Evolutionary conservation across 92 coral and sea anemone genomes (phyloP), one percentile per base, ranked within the genome.

Genomic region (Galaxea fascicularis): DNA sequence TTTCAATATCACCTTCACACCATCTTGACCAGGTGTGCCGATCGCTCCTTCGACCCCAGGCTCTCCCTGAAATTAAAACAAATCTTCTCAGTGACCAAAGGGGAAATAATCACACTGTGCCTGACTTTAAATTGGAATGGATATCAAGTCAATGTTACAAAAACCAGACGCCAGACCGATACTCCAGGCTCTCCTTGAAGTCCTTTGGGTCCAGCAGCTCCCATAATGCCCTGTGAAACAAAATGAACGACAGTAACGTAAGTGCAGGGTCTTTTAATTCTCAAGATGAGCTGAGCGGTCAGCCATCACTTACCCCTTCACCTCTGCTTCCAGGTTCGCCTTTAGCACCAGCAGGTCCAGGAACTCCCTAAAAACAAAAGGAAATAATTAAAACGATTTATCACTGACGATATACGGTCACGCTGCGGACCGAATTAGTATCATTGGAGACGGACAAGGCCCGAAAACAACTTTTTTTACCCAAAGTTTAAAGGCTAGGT

Each of bases 241-340:
- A 46, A 21, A 20, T 52, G 5, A 39, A 85, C 27, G 49, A 46
- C 8, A 18, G 8, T 25, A 14, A 15, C 14, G 4, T 70, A 16
- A 63, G 11, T n/a, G 31, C 25, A 31, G 31, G 28, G 35, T 15
- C 35, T 25, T 4, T 22, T 63, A 47, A 24, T 35, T 57, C 1
- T 21, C 58, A 62, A 22, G 7, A n/a, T 35, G 8, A 21, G 29
- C 5, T 60, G 25, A 80, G 21, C 44, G 9, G n/a, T 10, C 69
- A 75, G 27, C 29, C 52, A 26, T 30, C 31, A 53, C 90, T 74
- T 1, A 91, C 95, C 92, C 69, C 71, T 63, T 69, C 62, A 1
- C 95, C 95, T 68, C 86, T 71, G 9, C 26, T 27, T 0, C 95
- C 95, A 52, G 16, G 26, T 71, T 45, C 80, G 45, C 95, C 95